phyloP scores from a whole-genome alignment of 2,113 vertebrate species.

The Jacana jacana region DNA sequence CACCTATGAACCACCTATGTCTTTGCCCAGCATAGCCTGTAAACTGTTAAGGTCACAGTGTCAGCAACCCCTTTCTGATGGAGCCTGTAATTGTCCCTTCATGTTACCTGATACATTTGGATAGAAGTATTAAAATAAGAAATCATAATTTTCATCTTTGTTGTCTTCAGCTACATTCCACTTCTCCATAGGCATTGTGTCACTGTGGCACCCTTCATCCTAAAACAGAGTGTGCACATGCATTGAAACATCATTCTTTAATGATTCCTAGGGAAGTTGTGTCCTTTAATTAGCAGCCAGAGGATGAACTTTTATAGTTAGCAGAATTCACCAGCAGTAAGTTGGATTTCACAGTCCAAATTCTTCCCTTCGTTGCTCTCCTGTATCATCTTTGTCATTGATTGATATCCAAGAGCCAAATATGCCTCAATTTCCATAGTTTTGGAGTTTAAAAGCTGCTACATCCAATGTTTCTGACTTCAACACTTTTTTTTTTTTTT shows the following conservation, averaged over 20 bases:
- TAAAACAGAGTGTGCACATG: neutral
- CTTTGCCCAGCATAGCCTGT: neutral
- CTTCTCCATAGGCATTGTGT: neutral
- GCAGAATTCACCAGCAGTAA: neutral
- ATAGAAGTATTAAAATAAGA: slow-evolving; percentile 13
- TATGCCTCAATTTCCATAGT: neutral
- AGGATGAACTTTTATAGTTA: neutral
- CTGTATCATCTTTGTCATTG: neutral
- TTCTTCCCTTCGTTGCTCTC: neutral
- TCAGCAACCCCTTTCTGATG: neutral
- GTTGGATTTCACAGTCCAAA: neutral
- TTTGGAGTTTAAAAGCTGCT: neutral
- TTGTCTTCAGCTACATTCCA: neutral
- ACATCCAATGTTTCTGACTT: neutral
- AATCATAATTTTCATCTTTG: slow-evolving; percentile 8
- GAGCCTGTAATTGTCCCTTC: slow-evolving; percentile 17
- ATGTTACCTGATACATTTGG: neutral
- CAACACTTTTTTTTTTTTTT: neutral
- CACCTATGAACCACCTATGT: neutral
- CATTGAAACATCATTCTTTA: neutral
- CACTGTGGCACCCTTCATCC: neutral
- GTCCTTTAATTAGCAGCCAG: neutral
- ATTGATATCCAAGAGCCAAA: neutral
- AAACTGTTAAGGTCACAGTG: slow-evolving; percentile 23
- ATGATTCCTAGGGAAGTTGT: neutral